Conservation (phyloP, 2,113 vertebrate species). For the Hippocampus guttulatus region DNA sequence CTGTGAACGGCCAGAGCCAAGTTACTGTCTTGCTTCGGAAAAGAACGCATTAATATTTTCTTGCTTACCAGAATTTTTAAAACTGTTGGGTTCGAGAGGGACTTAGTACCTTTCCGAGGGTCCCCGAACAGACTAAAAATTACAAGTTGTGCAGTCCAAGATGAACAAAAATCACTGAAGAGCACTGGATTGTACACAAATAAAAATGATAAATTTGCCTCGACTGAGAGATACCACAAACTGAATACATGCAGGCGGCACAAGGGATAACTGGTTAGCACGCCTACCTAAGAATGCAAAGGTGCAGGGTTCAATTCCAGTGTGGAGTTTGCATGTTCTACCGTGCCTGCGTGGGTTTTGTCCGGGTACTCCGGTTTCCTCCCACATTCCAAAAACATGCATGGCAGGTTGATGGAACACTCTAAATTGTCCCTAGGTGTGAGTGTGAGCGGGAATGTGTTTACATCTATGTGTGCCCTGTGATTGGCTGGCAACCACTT, state of each 20-base stretch:
- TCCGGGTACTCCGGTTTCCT: too few relatives aligned
- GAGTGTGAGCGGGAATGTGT: too few relatives aligned
- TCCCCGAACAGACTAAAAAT: not conserved
- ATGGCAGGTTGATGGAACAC: too few relatives aligned
- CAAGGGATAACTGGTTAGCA: too few relatives aligned
- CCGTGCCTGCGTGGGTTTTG: too few relatives aligned
- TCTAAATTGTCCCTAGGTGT: too few relatives aligned
- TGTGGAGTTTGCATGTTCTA: too few relatives aligned
- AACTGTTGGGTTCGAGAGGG: not conserved
- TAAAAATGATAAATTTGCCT: not conserved
- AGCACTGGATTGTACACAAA: not conserved
- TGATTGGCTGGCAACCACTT: too few relatives aligned
- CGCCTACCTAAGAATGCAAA: too few relatives aligned
- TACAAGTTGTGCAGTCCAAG: not conserved
- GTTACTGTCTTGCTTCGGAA: slow-evolving; percentile 25
- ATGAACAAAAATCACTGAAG: not conserved
- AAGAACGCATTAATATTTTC: slow-evolving; percentile 14
- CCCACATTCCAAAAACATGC: too few relatives aligned
- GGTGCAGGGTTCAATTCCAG: too few relatives aligned
- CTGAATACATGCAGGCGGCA: not conserved
- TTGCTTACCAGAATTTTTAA: slow-evolving; percentile 12
- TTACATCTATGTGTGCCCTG: too few relatives aligned
- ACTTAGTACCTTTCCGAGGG: not conserved
- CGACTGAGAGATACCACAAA: not conserved
- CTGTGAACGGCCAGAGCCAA: slow-evolving; percentile 39